Base-by-base conservation (phyloP, 2,113 vertebrate genomes). In the Noturus placidus region DNA sequence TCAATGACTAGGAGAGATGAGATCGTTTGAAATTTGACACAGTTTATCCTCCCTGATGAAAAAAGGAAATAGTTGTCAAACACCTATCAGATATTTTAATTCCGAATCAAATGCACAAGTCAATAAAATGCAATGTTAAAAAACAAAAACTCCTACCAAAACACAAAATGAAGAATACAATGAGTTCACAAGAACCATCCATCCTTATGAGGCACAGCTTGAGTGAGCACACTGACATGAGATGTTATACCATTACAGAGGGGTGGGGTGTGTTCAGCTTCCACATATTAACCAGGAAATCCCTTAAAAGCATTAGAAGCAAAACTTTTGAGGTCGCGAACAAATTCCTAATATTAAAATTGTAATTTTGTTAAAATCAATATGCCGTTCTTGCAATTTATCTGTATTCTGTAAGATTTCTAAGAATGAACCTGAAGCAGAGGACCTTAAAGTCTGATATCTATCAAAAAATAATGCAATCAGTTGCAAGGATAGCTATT, bases 11-110 rank as follows among this genome's bases (percentile, higher is more conserved):
- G 57, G 5, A 74, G 42, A 2, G 35, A 4, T 33, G 57, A 17
- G 9, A 38, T 56, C 57, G 87, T 86, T 57, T 80, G 69, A 88
- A 90, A 61, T 7, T 50, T 89, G 13, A 90, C 82, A 70, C 86
- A 63, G 35, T 42, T 63, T 52, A 0, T 14, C 4, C 27, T 77
- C 22, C 88, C 90, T 89, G 86, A 77, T 5, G 10, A 67, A 85
- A 52, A 56, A 82, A 30, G 27, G 50, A 80, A 19, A 33, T 6
- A 63, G 4, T 30, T 30, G 9, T 17, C 5, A 77, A 46, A 22
- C 8, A 20, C 46, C 19, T 22, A 20, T 38, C 46, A 38, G 38
- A 25, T 42, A 25, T 59, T 20, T 59, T 42, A 9, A 25, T 63
- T 61, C 59, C 0, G 2, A 63, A 27, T 25, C n/a, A 52, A 78